phyloP scores from a whole-genome alignment of 2,113 vertebrate species.

The Mola mola region DNA sequence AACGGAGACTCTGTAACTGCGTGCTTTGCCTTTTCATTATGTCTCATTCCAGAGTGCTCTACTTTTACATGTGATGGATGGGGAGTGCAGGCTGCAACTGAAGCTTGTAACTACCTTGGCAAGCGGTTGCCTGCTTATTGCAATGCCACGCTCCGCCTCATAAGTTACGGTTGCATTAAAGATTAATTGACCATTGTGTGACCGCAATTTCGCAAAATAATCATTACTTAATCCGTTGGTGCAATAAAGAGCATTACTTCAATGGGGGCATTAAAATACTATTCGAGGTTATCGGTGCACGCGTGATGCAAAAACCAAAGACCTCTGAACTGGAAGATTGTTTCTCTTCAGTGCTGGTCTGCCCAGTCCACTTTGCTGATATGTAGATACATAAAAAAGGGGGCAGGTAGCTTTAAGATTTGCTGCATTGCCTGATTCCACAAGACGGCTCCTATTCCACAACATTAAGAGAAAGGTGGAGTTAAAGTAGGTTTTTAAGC shows the following conservation, averaged over 20 bases:
- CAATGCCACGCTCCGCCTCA: slow-evolving; percentile 73
- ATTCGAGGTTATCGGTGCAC: slow-evolving; percentile 65
- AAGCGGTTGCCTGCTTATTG: slow-evolving; percentile 66
- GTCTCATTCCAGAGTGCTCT: slow-evolving; percentile 47
- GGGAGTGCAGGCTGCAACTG: slow-evolving; percentile 51
- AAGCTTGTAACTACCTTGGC: slow-evolving; percentile 73
- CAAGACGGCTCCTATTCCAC: slow-evolving; percentile 12
- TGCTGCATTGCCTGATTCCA: slow-evolving; percentile 53
- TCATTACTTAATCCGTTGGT: slow-evolving; percentile 80
- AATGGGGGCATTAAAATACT: slow-evolving; percentile 72
- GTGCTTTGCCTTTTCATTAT: slow-evolving; percentile 55
- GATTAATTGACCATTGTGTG: slow-evolving; percentile 83
- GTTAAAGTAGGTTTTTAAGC: slow-evolving; percentile 64
- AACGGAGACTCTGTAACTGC: slow-evolving; percentile 30
- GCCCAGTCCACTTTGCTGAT: slow-evolving; percentile 22
- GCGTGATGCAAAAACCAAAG: slow-evolving; percentile 58
- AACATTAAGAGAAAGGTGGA: slow-evolving; percentile 49
- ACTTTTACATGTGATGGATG: slow-evolving; percentile 68
- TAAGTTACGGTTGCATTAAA: slow-evolving; percentile 81
- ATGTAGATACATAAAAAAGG: slow-evolving; percentile 33
- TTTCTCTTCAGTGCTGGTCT: slow-evolving; percentile 44
- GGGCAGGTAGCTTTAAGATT: slow-evolving; percentile 47
- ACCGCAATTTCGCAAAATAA: slow-evolving; percentile 83
- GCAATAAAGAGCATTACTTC: slow-evolving; percentile 78
- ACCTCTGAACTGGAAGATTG: slow-evolving; percentile 65